Conservation (phyloP, 2,797 vertebrate genomes). For the Channallabes apus region DNA sequence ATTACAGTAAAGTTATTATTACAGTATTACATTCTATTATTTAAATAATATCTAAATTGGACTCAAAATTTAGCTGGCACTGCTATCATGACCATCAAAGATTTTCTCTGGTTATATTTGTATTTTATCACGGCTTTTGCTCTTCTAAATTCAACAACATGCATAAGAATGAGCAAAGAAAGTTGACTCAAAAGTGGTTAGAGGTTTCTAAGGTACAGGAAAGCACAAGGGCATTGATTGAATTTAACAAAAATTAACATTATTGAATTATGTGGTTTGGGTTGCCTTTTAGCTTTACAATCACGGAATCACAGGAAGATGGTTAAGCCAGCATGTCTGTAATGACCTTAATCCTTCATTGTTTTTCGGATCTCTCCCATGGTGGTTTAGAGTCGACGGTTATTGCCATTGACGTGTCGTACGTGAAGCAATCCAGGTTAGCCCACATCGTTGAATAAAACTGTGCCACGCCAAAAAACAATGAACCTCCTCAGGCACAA, state of each 20-base stretch:
- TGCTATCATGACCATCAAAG: background rate
- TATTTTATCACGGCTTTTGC: conserved; percentile 6
- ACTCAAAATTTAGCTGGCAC: background rate
- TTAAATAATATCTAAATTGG: conserved; percentile 16
- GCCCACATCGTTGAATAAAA: background rate
- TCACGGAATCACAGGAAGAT: background rate
- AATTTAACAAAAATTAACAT: conserved; percentile 16
- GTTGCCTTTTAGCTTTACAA: background rate
- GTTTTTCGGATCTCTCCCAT: background rate
- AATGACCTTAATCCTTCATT: background rate
- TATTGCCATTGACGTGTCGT: conserved; percentile 16
- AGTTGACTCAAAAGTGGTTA: conserved; percentile 7
- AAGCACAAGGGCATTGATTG: conserved; percentile 13
- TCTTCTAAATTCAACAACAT: conserved; percentile 6
- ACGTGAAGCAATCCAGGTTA: conserved; percentile 5
- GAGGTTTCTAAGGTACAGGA: conserved; percentile 31
- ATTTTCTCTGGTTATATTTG: conserved; percentile 29
- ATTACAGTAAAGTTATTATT: too few species aligned
- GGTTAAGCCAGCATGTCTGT: background rate
- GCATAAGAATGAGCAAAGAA: background rate
- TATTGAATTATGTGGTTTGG: conserved; percentile 5
- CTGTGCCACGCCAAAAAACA: background rate
- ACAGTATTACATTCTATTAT: background rate
- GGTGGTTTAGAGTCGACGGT: conserved; percentile 13
- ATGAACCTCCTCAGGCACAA: background rate